Evolutionary conservation across 2,888 invertebrate genomes (phyloP).

Genomic region (Globia sparganii): DNA sequence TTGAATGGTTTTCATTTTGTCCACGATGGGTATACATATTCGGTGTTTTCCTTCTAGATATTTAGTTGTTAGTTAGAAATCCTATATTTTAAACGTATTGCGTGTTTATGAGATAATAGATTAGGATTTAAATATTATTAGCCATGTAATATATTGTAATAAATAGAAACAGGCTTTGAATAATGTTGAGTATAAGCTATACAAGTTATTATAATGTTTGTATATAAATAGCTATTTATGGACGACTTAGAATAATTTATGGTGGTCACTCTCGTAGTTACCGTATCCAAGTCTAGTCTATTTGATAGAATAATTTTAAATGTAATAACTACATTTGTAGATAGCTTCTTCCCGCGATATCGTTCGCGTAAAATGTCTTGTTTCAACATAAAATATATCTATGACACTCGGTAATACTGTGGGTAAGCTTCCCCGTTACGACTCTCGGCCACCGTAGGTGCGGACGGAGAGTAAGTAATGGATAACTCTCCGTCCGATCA

Average conservation of each 20-base stretch:
- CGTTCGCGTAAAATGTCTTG: not conserved
- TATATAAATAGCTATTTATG: not conserved
- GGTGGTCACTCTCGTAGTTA: not conserved
- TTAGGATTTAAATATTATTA: not conserved
- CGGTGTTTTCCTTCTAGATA: constrained; percentile 14
- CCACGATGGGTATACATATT: constrained; percentile 30
- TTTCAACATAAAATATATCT: too few relatives aligned
- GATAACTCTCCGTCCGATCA: too few relatives aligned
- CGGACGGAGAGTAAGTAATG: too few relatives aligned
- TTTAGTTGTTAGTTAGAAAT: constrained; percentile 20
- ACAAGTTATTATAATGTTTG: not conserved
- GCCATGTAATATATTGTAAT: not conserved
- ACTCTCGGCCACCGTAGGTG: too few relatives aligned
- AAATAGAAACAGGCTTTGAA: not conserved
- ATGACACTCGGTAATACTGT: too few relatives aligned
- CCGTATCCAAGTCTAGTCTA: not conserved
- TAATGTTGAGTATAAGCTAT: not conserved
- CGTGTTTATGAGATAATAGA: not conserved
- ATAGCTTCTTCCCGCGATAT: not conserved
- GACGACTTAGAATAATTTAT: not conserved
- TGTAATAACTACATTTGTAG: not conserved
- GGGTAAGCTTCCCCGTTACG: too few relatives aligned
- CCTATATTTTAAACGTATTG: constrained; percentile 1
- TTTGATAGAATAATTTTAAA: not conserved
- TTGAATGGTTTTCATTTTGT: not conserved